Evolutionary conservation across 2,113 vertebrate species (phyloP), one percentile per base, ranked within the genome.

Genomic region (Corythornis cristatus): DNA sequence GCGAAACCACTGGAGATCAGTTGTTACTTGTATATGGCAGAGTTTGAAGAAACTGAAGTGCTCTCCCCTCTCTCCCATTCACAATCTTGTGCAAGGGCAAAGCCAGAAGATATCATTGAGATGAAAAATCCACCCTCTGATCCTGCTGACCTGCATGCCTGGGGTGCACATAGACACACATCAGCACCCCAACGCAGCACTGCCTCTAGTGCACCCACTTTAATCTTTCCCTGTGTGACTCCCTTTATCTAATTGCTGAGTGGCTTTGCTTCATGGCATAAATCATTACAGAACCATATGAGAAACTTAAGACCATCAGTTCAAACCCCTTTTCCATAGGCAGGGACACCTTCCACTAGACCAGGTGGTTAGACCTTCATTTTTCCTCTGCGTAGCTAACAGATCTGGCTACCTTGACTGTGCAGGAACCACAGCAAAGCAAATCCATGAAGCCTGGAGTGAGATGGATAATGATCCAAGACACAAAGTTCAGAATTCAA

Each of bases 71-170:
- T 33, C 23, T 57, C 60, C 67, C 0, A 0, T 10, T 12, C n/a
- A 25, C 37, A 33, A 2, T 15, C 51, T 33, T 9, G 8, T 7
- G 22, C 37, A 25, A 72, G n/a, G n/a, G 13, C n/a, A 72, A 45
- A 72, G 43, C 35, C 22, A n/a, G 64, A 43, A 64, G 43, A 31
- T 15, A 19, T 9, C 26, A 21, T 19, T 2, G 6, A 40, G 45
- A 15, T 4, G 11, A 53, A 46, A 61, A 61, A 33, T 14, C 23
- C 2, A 0, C 6, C 12, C 19, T 54, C 19, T n/a, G n/a, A 22
- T 26, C 28, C 28, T 54, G 51, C 26, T 54, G 51, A 9, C 51
- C 26, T 54, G 14, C 51, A 29, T 54, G 26, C 26, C 51, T 15
- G 25, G 25, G 23, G 13, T 9, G 1, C 58, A 45, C 21, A 11